Conservation (phyloP, 1,140 invertebrate genomes). For the Drosophila pectinifera region DNA sequence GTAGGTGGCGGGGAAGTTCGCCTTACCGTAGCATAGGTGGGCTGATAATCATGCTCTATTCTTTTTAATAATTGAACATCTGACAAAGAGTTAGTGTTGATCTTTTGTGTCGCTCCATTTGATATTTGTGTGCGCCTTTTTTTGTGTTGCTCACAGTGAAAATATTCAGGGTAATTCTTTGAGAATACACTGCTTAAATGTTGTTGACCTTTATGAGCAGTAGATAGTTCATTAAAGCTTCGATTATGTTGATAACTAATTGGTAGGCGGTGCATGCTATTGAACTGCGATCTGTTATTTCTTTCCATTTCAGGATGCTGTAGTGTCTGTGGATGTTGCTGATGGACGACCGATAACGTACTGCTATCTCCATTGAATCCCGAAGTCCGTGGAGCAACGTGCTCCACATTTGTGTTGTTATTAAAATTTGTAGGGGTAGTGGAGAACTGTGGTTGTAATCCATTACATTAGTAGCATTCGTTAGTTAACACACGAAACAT, state of each 20-base stretch:
- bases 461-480: conserved; percentile 23
- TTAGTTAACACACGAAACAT: conserved; percentile 10
- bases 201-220: conserved; percentile 58
- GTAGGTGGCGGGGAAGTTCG: conserved; percentile 49
- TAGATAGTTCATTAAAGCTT: conserved; percentile 38
- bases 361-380: conserved; percentile 78
- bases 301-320: conserved; percentile 54
- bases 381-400: conserved; percentile 76
- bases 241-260: conserved; percentile 33
- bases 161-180: conserved; percentile 75
- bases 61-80: conserved; percentile 61
- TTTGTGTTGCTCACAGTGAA: conserved; percentile 55
- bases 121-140: conserved; percentile 42
- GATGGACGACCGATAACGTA: conserved; percentile 56
- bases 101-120: conserved; percentile 44
- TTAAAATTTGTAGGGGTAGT: conserved; percentile 84
- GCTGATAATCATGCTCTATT: conserved; percentile 67
- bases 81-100: conserved; percentile 59
- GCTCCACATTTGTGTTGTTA: conserved; percentile 84
- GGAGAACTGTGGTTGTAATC: conserved; percentile 59
- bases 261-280: conserved; percentile 62
- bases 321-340: conserved; percentile 52
- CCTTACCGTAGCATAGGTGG: conserved; percentile 66
- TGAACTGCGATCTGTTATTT: conserved; percentile 58
- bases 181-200: conserved; percentile 75